Base-by-base conservation (phyloP, 2,113 vertebrate species). In the Myiagra hebetior region DNA sequence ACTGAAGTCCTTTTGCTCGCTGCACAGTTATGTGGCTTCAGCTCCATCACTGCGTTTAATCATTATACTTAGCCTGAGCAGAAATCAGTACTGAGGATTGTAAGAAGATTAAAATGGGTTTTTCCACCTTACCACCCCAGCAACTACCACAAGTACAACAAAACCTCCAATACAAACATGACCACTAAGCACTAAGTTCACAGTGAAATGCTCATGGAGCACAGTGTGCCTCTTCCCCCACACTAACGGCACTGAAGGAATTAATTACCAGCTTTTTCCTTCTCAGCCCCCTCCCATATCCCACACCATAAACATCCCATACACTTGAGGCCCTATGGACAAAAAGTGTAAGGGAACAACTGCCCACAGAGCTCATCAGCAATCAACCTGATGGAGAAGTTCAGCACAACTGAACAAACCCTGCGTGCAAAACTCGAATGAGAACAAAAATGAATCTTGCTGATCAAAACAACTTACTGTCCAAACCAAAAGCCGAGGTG, bases 251-350 rank as follows among this genome's bases (percentile, higher is more conserved):
- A 19, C 15, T 35, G 46, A 44, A 57, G 19, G 69, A 60, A 17
- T 42, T 35, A 10, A 44, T 30, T 11, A 64, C 6, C 28, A 50
- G 28, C 21, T 47, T 33, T 23, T 17, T 39, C 21, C 24, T 35
- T 17, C 42, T 56, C 5, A 5, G 9, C 7, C 2, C 6, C 7
- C 11, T 42, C 15, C 67, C 41, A 33, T 3, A 65, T 8, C 7
- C 26, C 33, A 23, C 0, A 2, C 4, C n/a, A 56, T 1, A 35
- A 2, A 37, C 5, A 12, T 55, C 14, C 13, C 27, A 35, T 0
- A 39, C 6, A 27, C 19, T 39, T 28, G 5, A 60, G 42, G 26
- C n/a, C 7, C 33, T 23, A 53, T 0, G 24, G 16, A 33, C 14
- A 33, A 21, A 44, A 67, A 24, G 18, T 2, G 13, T 28, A 53